Base-by-base conservation (phyloP, 2,797 vertebrate species). In the Hydrolagus colliei region DNA sequence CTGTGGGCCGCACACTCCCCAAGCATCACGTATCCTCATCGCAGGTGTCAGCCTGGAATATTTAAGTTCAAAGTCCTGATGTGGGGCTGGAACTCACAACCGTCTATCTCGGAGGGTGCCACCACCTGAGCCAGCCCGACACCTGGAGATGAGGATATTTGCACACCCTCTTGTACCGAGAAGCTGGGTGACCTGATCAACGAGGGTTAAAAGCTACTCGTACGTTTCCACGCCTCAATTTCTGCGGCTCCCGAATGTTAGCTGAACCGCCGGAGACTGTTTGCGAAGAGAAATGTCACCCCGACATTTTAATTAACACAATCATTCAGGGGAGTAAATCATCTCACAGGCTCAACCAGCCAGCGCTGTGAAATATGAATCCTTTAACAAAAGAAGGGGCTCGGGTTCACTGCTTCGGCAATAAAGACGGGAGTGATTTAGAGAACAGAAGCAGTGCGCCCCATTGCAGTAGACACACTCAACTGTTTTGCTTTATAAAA, bases 231-330 rank as follows among this genome's bases (percentile, higher is more conserved):
- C 14, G 41, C 16, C 5, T 71, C 7, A 13, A 3, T 27, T 41
- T 52, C 14, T 59, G 22, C 68, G 18, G 20, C 4, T n/a, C 2
- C 16, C 32, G 35, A 68, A 52, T 10, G 2, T 11, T 18, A 35
- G 32, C n/a, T 20, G 41, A 67, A 68, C 79, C n/a, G 27, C 86
- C 0, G 1, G 87, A 71, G 86, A 86, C 72, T 87, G 87, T 84
- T 86, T 85, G 0, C 63, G 77, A 76, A 73, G 86, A 90, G 68
- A 84, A 90, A 86, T 87, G 16, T 82, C 88, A 67, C 3, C 0
- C 10, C 89, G 87, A 88, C 88, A 85, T 90, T 91, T 90, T 91
- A 91, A 91, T 92, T 91, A 90, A 88, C 2, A 2, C 86, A 12
- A 22, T 89, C 1, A 0, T 87, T 88, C 72, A 86, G 88, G 72